Percentiles rank a stretch among this genome's conserved stretches.
Conservation (phyloP, 2,888 invertebrate species). For the Caenorhabditis drosophilae region DNA sequence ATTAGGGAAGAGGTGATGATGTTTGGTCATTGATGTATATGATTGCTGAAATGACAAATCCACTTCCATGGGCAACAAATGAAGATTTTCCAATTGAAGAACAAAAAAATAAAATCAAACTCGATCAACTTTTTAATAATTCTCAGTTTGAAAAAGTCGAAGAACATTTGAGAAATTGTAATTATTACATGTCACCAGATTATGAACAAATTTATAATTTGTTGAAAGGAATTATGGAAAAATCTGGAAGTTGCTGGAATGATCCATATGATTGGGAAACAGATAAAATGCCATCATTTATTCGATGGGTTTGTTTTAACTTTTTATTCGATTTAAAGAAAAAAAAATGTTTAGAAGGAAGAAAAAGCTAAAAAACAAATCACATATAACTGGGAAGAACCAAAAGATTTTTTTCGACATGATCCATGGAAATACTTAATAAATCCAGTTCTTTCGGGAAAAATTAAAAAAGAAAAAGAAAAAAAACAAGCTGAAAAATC, state of each 20-base stretch:
- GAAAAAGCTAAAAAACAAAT: background rate
- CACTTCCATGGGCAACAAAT: constrained; percentile 7
- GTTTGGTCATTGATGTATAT: constrained; percentile 39
- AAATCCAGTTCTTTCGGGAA: background rate
- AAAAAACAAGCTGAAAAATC: background rate
- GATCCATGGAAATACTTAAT: background rate
- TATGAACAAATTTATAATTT: constrained; percentile 15
- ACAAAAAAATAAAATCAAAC: too few relatives aligned
- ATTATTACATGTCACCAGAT: constrained; percentile 19
- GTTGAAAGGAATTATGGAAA: constrained; percentile 10
- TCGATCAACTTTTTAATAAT: too few relatives aligned
- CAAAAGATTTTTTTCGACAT: background rate
- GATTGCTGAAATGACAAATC: constrained; percentile 26
- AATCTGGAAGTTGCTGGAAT: constrained; percentile 9
- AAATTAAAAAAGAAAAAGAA: background rate
- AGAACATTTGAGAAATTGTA: constrained; percentile 6
- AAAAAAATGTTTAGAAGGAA: too few relatives aligned
- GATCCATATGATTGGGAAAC: constrained; percentile 27
- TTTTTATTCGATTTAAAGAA: too few relatives aligned
- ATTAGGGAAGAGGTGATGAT: constrained; percentile 41
- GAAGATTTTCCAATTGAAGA: background rate
- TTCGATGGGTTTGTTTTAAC: too few relatives aligned
- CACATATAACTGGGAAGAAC: background rate
- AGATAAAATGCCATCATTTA: background rate
- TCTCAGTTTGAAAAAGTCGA: constrained; percentile 9